Conservation (phyloP, 64 coral and sea anemone genomes). For the Anthopleura sola region DNA sequence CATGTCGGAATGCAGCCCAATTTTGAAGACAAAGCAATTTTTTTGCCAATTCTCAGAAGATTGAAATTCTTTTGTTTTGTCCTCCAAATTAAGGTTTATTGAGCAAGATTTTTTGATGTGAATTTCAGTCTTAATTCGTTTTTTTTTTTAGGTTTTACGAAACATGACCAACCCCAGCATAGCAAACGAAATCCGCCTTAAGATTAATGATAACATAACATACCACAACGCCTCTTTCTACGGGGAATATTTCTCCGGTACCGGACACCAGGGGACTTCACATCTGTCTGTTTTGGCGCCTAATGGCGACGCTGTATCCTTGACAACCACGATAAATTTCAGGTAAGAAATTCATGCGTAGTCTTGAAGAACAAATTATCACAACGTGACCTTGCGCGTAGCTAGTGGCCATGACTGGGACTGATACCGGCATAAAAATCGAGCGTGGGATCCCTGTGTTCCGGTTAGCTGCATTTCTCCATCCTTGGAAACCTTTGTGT, state of each 20-base stretch:
- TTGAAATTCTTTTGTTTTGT: too few species aligned
- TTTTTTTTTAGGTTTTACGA: not conserved
- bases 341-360: conserved; percentile 24
- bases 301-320: conserved; percentile 82
- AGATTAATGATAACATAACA: conserved; percentile 68
- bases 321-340: conserved; percentile 81
- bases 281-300: conserved; percentile 73
- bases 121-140: too few species aligned
- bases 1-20: too few species aligned
- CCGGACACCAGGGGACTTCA: conserved; percentile 60
- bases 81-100: too few species aligned
- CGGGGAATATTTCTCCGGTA: conserved; percentile 47
- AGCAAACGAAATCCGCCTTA: conserved; percentile 55
- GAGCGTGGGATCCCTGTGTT: too few species aligned
- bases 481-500: too few species aligned
- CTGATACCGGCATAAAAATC: too few species aligned
- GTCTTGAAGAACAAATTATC: not conserved
- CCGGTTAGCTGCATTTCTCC: too few species aligned
- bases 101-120: too few species aligned
- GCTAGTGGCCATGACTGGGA: too few species aligned
- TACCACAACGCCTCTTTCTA: conserved; percentile 50
- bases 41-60: too few species aligned
- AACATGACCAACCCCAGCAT: conserved; percentile 23
- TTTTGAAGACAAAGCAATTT: too few species aligned
- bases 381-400: not conserved